Evolutionary conservation across 2,888 invertebrate species (phyloP).

Genomic region (Drosophila recens): DNA sequence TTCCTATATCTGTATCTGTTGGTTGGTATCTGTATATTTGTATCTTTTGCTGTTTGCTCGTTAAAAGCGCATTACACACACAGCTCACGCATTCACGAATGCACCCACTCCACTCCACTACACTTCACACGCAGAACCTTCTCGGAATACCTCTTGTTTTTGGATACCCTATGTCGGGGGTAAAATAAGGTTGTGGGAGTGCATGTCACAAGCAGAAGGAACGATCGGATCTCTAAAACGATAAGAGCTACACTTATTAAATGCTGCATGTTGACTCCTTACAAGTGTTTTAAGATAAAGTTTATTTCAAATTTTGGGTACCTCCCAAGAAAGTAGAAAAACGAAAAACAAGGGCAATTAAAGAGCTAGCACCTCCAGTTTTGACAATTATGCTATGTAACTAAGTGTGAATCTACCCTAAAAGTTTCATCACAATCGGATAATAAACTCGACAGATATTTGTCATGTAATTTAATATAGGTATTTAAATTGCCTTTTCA

Average conservation of each 20-base stretch:
- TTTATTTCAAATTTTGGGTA: not conserved
- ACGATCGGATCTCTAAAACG: not conserved
- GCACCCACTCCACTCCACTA: slow-evolving; percentile 62
- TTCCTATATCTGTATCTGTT: slow-evolving; percentile 24
- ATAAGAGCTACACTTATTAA: no score
- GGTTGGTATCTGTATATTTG: slow-evolving; percentile 17
- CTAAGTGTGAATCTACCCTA: no score
- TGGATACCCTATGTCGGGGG: not conserved
- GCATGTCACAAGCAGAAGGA: not conserved
- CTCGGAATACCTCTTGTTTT: slow-evolving; percentile 33
- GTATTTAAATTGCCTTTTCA: not conserved
- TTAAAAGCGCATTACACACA: slow-evolving; percentile 66
- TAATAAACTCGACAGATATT: not conserved
- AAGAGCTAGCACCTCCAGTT: no score
- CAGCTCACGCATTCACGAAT: slow-evolving; percentile 67
- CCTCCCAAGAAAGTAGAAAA: no score
- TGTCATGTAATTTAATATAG: not conserved
- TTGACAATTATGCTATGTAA: no score
- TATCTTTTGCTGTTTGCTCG: slow-evolving; percentile 46
- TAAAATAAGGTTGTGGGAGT: not conserved
- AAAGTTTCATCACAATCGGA: not conserved
- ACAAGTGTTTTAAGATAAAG: no score
- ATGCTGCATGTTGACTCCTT: not conserved
- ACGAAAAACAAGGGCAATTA: no score
- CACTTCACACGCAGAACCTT: slow-evolving; percentile 30